These are phyloP conservation scores for Hyposoter dolosus DNA, from an alignment of 2,888 invertebrate species.

Conservation along the genomic window DNA sequence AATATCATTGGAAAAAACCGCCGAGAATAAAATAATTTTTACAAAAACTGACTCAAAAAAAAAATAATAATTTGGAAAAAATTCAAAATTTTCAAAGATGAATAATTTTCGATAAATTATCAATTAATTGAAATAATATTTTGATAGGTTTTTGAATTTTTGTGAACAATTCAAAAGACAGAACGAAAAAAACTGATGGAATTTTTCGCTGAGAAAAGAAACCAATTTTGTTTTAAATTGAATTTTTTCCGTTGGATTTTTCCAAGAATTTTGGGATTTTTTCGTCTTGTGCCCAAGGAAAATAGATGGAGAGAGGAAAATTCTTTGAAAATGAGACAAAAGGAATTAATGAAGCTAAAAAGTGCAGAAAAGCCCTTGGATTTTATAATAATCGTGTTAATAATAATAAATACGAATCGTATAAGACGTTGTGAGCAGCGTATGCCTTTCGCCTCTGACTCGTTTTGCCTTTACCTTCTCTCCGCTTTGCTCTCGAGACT, in stretches of 20 bases:
- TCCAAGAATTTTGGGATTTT: neutral
- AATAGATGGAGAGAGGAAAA: neutral
- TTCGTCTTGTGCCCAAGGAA: neutral
- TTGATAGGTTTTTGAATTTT: neutral
- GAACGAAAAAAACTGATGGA: neutral
- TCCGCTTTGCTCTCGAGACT: slow-evolving; percentile 19
- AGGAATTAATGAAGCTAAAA: neutral
- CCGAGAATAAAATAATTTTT: too few species aligned
- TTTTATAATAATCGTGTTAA: neutral
- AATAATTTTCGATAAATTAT: neutral
- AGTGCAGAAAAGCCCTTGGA: neutral
- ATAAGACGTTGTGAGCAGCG: slow-evolving; percentile 13
- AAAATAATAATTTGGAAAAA: too few species aligned
- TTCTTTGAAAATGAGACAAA: neutral
- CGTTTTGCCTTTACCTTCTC: slow-evolving; percentile 39
- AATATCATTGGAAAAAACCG: too few species aligned
- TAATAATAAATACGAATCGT: neutral
- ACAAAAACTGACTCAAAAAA: too few species aligned
- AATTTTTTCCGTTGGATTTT: neutral
- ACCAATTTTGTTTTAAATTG: neutral
- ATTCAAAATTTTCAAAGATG: neutral
- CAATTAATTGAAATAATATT: neutral
- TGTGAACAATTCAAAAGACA: neutral
- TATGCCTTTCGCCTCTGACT: slow-evolving; percentile 46
- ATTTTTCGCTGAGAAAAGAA: neutral